Evolutionary conservation across 2,113 vertebrate species (phyloP).

Genomic region (Charina bottae): DNA sequence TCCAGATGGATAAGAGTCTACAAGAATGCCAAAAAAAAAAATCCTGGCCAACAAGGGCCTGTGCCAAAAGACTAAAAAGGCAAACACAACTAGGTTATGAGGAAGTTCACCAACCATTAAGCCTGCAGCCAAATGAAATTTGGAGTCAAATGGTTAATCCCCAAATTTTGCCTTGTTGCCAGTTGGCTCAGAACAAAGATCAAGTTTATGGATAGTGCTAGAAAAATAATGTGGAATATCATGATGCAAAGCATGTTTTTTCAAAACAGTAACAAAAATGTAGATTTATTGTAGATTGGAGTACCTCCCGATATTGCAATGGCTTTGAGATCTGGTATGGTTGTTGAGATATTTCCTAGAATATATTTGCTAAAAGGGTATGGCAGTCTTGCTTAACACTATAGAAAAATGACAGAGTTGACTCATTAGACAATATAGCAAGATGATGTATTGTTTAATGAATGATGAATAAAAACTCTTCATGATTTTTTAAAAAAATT

Average conservation of each 20-base stretch:
- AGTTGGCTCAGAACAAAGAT: conserved; percentile 37
- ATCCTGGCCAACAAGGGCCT: conserved; percentile 43
- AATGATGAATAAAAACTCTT: too few relatives aligned
- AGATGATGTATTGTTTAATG: neutral
- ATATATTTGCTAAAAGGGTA: neutral
- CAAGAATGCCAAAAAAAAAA: conserved; percentile 42
- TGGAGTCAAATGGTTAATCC: conserved; percentile 34
- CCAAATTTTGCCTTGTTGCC: conserved; percentile 29
- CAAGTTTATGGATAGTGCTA: neutral
- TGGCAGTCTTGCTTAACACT: fast-evolving
- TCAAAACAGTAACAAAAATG: neutral
- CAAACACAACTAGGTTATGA: conserved; percentile 66
- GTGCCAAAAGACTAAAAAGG: conserved; percentile 40
- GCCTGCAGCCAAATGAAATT: conserved; percentile 50
- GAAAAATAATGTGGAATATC: neutral
- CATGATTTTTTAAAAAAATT: too few relatives aligned
- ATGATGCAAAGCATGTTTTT: neutral
- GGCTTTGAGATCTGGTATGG: conserved; percentile 11
- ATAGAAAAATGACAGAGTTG: neutral
- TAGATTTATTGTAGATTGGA: neutral
- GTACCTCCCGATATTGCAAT: neutral
- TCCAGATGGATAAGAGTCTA: conserved; percentile 23
- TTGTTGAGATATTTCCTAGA: neutral
- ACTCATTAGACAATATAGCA: neutral
- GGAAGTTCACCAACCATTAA: conserved; percentile 59